A percentile compares a stretch with the other conserved stretches of the same genome.
phyloP scores from a whole-genome alignment of 2,797 vertebrate genomes.

The Bryconaethiops microstoma region DNA sequence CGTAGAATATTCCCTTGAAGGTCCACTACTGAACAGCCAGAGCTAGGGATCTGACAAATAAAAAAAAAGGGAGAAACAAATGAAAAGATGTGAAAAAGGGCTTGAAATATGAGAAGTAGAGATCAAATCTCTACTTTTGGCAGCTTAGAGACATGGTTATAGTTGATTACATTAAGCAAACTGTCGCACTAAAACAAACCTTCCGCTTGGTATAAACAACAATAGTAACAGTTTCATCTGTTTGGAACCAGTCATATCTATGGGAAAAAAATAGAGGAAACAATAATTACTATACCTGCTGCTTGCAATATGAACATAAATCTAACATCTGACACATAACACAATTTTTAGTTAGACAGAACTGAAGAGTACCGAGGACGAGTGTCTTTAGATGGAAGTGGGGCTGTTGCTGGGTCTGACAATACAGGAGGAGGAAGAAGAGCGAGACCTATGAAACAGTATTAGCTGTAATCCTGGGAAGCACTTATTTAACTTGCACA shows the following conservation, averaged over 20 bases:
- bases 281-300: background rate
- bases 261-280: conserved; percentile 35
- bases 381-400: conserved; percentile 67
- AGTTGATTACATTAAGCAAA: background rate
- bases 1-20: conserved; percentile 77
- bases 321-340: background rate
- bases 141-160: too few relatives aligned
- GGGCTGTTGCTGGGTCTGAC: conserved; percentile 48
- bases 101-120: background rate
- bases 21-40: conserved; percentile 84
- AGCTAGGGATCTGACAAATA: conserved; percentile 77
- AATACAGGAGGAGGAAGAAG: conserved; percentile 55
- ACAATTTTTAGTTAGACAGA: background rate
- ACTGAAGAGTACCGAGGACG: conserved; percentile 70
- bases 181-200: conserved; percentile 69
- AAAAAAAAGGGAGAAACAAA: background rate
- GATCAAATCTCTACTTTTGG: too few relatives aligned
- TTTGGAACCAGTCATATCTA: conserved; percentile 98
- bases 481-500: background rate
- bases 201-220: conserved; percentile 90
- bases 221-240: conserved; percentile 83
- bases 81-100: background rate
- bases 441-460: conserved; percentile 59
- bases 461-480: background rate
- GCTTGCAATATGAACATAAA: background rate